These are phyloP conservation scores for Euleptes europaea DNA, from an alignment of 2,113 vertebrate genomes.

Conservation along the genomic window DNA sequence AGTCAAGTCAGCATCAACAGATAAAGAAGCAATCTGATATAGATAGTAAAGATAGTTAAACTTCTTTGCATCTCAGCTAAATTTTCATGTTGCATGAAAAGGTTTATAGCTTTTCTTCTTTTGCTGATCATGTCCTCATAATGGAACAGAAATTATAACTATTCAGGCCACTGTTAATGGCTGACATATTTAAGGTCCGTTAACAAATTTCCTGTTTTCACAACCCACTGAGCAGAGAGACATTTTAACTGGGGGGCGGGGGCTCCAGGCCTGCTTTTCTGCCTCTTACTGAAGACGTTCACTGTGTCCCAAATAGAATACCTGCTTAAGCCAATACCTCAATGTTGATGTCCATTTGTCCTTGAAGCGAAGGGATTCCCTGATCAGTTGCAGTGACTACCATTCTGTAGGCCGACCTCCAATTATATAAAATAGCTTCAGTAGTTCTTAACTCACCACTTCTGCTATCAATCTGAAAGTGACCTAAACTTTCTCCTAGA, in stretches of 20 bases:
- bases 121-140: not conserved
- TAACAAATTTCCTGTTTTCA: not conserved
- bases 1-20: not conserved
- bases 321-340: constrained; percentile 74
- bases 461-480: constrained; percentile 84
- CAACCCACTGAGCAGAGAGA: constrained; percentile 26
- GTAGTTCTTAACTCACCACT: constrained; percentile 86
- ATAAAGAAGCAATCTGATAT: not conserved
- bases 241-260: rapidly evolving
- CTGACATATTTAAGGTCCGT: constrained; percentile 1
- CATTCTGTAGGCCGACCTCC: constrained; percentile 75
- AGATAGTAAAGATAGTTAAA: not conserved
- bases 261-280: not conserved
- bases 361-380: constrained; percentile 77
- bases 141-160: not conserved
- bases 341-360: constrained; percentile 76
- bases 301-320: not conserved
- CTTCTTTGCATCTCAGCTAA: not conserved
- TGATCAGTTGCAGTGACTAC: constrained; percentile 81
- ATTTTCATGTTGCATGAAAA: not conserved
- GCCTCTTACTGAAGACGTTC: not conserved
- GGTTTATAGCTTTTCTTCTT: constrained; percentile 8
- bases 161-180: not conserved
- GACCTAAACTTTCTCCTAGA: constrained; percentile 63
- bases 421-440: constrained; percentile 63